Evolutionary conservation across 2,113 vertebrate genomes (phyloP), one percentile per base, ranked within the genome.

Genomic region (Hippotragus niger): DNA sequence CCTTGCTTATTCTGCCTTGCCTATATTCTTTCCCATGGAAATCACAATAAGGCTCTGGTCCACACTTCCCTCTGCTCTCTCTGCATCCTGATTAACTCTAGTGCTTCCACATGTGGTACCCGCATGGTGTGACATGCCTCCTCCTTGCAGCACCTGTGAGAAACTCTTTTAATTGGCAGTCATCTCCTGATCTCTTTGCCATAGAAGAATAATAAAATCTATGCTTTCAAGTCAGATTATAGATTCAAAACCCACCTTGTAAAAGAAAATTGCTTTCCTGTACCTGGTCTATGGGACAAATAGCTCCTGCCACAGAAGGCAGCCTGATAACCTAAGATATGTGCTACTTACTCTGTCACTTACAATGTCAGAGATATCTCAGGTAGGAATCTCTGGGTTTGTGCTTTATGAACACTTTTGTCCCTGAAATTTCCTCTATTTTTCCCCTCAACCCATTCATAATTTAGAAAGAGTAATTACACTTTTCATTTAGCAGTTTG

Each of bases 101-200:
- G 53, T 9, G 23, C 82, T 40, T 57, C 53, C 23, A 15, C 1
- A 0, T 57, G n/a, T 29, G 23, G 67, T 40, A 36, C 23, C 52
- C 2, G 0, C 14, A 57, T 36, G 23, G n/a, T 6, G 23, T 57
- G 23, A 23, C 7, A 27, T 14, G 25, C 8, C 25, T 15, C 25
- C 21, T 14, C 12, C 81, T 84, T 8, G 0, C 5, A 4, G 23
- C 52, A 29, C 36, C 7, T 57, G n/a, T 84, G 4, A 84, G n/a
- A 40, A 84, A 27, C n/a, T 57, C 8, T 16, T 36, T 40, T 84
- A 55, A 84, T 13, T 27, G 23, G n/a, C 23, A 57, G 14, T 40
- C 33, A 53, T 55, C 53, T 57, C n/a, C 14, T 11, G n/a, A 57
- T 57, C 82, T 43, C 23, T 84, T 84, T 27, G 8, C 23, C 23